Evolutionary conservation across 2,888 invertebrate genomes (phyloP), one percentile per base, ranked within the genome.

Genomic region (Platycheirus rosarum): DNA sequence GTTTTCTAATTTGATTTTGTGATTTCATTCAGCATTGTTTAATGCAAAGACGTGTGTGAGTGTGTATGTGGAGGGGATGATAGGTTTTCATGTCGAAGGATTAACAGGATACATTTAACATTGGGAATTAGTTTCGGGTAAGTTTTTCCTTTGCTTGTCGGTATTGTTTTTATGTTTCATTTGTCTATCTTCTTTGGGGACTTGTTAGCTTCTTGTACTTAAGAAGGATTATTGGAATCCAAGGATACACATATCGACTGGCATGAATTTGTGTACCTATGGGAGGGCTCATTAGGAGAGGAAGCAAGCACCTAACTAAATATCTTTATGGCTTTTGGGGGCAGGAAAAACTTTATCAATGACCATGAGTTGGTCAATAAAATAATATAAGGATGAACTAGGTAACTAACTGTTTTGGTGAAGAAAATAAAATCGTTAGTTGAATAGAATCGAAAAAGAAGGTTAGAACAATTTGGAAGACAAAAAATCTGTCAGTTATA

Each of bases 1-100:
- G 82, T 82, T 82, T 82, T 82, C 82, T 77, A 77, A 82, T 82
- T 82, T 82, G 82, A 82, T 82, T 82, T 77, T 82, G 77, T 82
- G 82, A 77, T 82, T 82, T 77, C 63, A 73, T 73, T 48, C 68
- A 29, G 53, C n/a, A 60, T 79, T 74, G 68, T 68, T 68, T 66
- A 65, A 60, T 44, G 63, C 48, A 44, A 49, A 13, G 57, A 40
- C 55, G 13, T 44, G 29, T 51, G 14, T 13, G n/a, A 1, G 16
- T 16, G 57, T 29, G 42, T 37, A 9, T 26, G 3, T n/a, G 13
- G 6, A 40, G 23, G 14, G 13, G 40, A 9, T 23, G 23, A 60
- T 48, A 37, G 53, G 66, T 63, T 68, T 73, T 55, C 68, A 71
- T 77, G 76, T 68, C 71, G 71, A 73, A 73, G 77, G 77, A 82